Conservation (phyloP, 2,888 invertebrate genomes). For the Pasiphila rectangulata region DNA sequence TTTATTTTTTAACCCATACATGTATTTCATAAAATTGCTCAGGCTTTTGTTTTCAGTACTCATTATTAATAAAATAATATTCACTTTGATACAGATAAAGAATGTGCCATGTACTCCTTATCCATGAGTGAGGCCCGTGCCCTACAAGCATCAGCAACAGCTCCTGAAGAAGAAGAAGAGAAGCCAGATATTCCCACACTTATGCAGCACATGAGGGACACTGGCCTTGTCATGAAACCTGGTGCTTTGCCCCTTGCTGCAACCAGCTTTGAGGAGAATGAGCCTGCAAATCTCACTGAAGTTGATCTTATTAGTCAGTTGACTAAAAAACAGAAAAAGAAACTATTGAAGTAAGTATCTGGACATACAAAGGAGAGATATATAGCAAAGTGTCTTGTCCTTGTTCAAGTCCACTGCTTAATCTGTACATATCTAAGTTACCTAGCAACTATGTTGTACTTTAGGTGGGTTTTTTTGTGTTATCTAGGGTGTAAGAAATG, state of each 20-base stretch:
- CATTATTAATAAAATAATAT: background rate
- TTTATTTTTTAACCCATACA: no score
- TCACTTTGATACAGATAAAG: conserved; percentile 85
- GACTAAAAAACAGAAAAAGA: conserved; percentile 93
- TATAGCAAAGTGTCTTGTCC: no score
- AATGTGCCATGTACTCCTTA: conserved; percentile 95
- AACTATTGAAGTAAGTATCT: conserved; percentile 88
- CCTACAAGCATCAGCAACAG: conserved; percentile 83
- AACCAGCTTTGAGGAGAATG: conserved; percentile 82
- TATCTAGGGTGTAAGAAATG: no score
- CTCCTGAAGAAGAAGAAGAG: conserved; percentile 84
- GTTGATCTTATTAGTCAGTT: conserved; percentile 90
- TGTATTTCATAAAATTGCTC: no score
- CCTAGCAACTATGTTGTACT: background rate
- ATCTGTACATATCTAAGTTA: background rate
- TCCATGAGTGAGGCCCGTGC: conserved; percentile 91
- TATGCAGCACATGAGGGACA: conserved; percentile 95
- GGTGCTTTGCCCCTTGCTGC: conserved; percentile 82
- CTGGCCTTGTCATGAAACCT: conserved; percentile 93
- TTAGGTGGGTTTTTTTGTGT: no score
- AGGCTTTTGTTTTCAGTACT: no score
- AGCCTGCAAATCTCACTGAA: conserved; percentile 82
- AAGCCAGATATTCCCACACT: conserved; percentile 83
- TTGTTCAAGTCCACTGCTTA: no score
- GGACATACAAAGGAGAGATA: no score